Evolutionary conservation across 2,888 invertebrate species (phyloP).

Genomic region (Cylloceria caligata): DNA sequence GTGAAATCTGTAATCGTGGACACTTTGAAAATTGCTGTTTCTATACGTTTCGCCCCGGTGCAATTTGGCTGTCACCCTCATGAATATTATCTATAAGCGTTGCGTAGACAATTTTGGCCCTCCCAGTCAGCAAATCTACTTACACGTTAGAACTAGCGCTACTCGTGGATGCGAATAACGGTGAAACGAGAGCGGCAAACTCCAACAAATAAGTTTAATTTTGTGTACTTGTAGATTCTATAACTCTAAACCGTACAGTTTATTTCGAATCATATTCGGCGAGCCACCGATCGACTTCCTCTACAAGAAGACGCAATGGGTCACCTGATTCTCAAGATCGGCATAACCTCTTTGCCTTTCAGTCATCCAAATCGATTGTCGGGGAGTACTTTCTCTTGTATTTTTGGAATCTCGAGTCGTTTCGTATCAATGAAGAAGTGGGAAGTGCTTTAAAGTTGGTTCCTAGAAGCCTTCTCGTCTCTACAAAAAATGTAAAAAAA

Average conservation of each 20-base stretch:
- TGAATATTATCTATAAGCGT: constrained; percentile 70
- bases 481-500: constrained; percentile 20
- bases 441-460: background rate
- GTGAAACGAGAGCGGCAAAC: constrained; percentile 7
- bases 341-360: background rate
- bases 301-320: no score
- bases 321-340: background rate
- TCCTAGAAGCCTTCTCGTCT: constrained; percentile 12
- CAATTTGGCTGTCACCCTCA: constrained; percentile 71
- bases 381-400: background rate
- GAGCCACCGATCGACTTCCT: background rate
- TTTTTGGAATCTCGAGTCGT: background rate
- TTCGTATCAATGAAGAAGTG: background rate
- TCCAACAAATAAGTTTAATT: constrained; percentile 56
- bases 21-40: constrained; percentile 68
- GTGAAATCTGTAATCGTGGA: constrained; percentile 68
- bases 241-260: background rate
- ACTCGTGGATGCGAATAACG: constrained; percentile 58
- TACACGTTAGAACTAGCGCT: constrained; percentile 10
- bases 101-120: constrained; percentile 53
- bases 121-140: background rate
- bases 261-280: background rate
- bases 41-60: constrained; percentile 56
- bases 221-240: background rate
- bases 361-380: background rate